Conservation (phyloP, 1,140 invertebrate species). For the Theocolax elegans region DNA sequence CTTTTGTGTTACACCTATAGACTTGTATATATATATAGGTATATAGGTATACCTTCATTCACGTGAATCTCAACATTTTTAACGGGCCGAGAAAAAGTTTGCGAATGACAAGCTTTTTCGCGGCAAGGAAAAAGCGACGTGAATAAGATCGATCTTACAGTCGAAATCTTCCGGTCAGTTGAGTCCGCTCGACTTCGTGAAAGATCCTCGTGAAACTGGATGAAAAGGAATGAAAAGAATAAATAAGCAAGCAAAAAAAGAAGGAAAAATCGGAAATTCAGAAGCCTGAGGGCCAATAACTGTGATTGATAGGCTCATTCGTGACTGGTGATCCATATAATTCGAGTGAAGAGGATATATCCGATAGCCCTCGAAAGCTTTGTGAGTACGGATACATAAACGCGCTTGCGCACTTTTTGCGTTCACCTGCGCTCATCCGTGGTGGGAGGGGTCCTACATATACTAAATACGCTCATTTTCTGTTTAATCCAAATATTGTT, state of each 20-base stretch:
- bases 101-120: no score
- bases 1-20: no score
- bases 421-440: not conserved
- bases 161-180: slow-evolving; percentile 34
- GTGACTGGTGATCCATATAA: slow-evolving; percentile 51
- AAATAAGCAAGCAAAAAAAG: slow-evolving; percentile 18
- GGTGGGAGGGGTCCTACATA: no score
- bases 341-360: slow-evolving; percentile 44
- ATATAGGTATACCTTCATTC: no score
- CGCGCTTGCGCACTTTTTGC: slow-evolving; percentile 9
- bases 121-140: not conserved
- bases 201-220: not conserved
- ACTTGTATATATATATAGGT: not conserved
- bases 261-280: slow-evolving; percentile 25
- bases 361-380: not conserved
- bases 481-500: no score
- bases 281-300: slow-evolving; percentile 28
- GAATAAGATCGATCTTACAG: slow-evolving; percentile 12
- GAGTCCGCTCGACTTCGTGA: slow-evolving; percentile 24
- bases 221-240: not conserved
- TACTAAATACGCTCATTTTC: no score
- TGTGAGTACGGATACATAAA: no score
- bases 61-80: no score
- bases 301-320: slow-evolving; percentile 53
- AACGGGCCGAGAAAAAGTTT: no score